Conservation (phyloP, 2,113 vertebrate genomes). For the Eleginops maclovinus region DNA sequence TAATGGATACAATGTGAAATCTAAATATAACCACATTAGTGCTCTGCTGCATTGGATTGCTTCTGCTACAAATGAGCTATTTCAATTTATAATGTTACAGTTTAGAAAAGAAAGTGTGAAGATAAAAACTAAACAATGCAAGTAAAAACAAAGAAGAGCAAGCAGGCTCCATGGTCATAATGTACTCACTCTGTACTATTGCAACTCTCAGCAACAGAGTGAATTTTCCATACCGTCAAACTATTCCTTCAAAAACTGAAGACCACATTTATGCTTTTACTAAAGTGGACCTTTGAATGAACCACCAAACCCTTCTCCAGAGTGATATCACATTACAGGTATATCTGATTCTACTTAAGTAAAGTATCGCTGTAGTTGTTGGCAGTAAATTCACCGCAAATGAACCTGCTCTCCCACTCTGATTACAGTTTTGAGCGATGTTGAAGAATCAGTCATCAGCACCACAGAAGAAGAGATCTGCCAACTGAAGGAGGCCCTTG, state of each 20-base stretch:
- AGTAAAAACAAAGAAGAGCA: too few species aligned
- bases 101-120: too few species aligned
- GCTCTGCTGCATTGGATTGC: too few species aligned
- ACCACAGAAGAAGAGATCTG: conserved; percentile 45
- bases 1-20: too few species aligned
- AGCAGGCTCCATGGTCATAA: too few species aligned
- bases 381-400: conserved; percentile 16
- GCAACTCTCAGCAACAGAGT: not conserved
- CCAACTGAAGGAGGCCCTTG: conserved; percentile 52
- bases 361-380: conserved; percentile 33
- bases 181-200: too few species aligned
- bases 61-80: too few species aligned
- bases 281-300: conserved; percentile 1
- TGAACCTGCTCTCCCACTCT: conserved; percentile 30
- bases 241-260: not conserved
- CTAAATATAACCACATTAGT: too few species aligned
- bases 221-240: not conserved
- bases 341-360: conserved; percentile 30
- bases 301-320: not conserved
- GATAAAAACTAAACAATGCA: too few species aligned
- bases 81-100: too few species aligned
- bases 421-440: not conserved
- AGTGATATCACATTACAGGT: conserved; percentile 16
- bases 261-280: not conserved
- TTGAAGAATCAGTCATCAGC: conserved; percentile 51